These are phyloP conservation scores for Myrmecobius fasciatus DNA, from an alignment of 2,113 vertebrate species.

Conservation along the genomic window DNA sequence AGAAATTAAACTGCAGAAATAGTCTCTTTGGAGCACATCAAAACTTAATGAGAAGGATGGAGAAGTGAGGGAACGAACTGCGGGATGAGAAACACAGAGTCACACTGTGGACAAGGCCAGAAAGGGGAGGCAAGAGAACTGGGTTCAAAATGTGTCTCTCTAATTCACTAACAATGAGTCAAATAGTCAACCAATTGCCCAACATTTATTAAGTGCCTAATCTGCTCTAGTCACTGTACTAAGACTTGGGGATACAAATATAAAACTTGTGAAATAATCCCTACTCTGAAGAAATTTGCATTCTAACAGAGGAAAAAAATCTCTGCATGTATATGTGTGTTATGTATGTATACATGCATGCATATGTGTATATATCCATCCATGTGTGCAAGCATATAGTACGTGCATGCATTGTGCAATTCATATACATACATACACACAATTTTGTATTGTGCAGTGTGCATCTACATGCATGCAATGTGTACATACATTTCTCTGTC, in stretches of 20 bases:
- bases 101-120: background rate
- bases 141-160: background rate
- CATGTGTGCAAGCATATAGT: no score
- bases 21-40: no score
- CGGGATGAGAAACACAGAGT: no score
- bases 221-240: background rate
- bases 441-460: no score
- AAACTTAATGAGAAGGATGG: background rate
- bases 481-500: background rate
- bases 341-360: no score
- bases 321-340: no score
- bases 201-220: background rate
- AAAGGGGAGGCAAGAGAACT: background rate
- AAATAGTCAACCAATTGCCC: background rate
- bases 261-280: background rate
- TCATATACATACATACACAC: no score
- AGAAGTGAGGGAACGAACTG: background rate
- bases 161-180: background rate
- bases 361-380: no score
- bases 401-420: no score
- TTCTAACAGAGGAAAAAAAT: no score
- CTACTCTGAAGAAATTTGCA: background rate
- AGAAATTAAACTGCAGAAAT: background rate
- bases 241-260: background rate
- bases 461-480: no score